Conservation (phyloP, 2,797 vertebrate genomes). For the Enteromius trimaculatus region DNA sequence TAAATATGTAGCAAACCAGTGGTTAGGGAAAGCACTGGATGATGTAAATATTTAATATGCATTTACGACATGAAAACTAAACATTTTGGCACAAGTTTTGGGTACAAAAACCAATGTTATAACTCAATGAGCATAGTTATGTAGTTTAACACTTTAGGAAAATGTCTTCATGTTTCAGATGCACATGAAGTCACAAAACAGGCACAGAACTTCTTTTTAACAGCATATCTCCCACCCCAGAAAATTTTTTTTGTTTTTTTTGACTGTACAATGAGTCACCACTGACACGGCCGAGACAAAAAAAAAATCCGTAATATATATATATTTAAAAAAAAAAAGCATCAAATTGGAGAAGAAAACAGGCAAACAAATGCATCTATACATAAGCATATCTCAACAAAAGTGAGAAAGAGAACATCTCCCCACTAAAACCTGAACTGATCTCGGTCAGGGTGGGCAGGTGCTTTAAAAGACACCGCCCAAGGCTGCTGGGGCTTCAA, state of each 20-base stretch:
- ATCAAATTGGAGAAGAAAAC: slow-evolving; percentile 17
- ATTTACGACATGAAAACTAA: neutral
- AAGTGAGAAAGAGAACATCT: slow-evolving; percentile 53
- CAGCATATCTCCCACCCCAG: neutral
- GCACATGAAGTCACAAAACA: neutral
- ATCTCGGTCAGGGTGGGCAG: slow-evolving; percentile 34
- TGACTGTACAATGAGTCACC: slow-evolving; percentile 43
- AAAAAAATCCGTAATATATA: slow-evolving; percentile 45
- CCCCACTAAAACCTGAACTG: slow-evolving; percentile 55
- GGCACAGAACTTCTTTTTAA: neutral
- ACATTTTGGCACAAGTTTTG: slow-evolving; percentile 16
- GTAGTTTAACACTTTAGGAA: slow-evolving; percentile 4
- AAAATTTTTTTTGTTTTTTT: slow-evolving; percentile 26
- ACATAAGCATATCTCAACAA: slow-evolving; percentile 54
- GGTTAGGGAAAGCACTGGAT: neutral
- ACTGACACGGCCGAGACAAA: slow-evolving; percentile 33
- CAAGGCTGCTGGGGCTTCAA: slow-evolving; percentile 58
- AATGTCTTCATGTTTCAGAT: neutral
- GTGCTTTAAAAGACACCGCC: slow-evolving; percentile 50
- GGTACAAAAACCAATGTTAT: neutral
- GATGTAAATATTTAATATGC: neutral
- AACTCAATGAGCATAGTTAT: neutral
- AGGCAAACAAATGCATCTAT: slow-evolving; percentile 54
- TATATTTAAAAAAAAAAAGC: slow-evolving; percentile 17
- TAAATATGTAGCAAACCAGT: neutral